Percentiles rank a stretch among this genome's conserved stretches.
Conservation (phyloP, 2,888 invertebrate genomes). For the Prenolepis imparis region DNA sequence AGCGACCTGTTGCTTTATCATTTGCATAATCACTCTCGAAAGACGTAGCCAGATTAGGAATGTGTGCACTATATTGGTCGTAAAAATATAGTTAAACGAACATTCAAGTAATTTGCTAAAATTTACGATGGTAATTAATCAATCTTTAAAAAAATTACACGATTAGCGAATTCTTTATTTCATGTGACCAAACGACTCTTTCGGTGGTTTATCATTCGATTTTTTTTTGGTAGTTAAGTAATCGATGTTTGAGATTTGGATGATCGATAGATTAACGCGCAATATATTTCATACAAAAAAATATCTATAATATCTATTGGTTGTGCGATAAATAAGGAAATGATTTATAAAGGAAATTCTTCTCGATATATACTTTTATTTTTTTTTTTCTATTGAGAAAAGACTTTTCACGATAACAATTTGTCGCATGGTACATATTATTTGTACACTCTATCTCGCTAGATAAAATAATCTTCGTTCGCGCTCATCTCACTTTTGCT, state of each 20-base stretch:
- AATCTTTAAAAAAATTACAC: slow-evolving; percentile 8
- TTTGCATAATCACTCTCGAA: slow-evolving; percentile 53
- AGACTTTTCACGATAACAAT: slow-evolving; percentile 17
- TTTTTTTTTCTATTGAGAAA: background rate
- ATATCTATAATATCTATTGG: background rate
- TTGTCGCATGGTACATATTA: slow-evolving; percentile 45
- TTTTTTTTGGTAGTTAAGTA: background rate
- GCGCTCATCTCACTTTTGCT: slow-evolving; percentile 20
- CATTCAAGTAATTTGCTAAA: slow-evolving; percentile 32
- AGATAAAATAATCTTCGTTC: slow-evolving; percentile 45
- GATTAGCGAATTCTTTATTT: slow-evolving; percentile 1
- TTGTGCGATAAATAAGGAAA: background rate
- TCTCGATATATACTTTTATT: background rate
- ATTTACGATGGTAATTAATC: slow-evolving; percentile 49
- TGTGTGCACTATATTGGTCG: slow-evolving; percentile 18
- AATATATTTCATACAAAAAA: slow-evolving; percentile 1
- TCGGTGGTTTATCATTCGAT: background rate
- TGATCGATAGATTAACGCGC: background rate
- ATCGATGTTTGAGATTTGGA: background rate
- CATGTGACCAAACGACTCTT: background rate
- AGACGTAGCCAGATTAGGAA: background rate
- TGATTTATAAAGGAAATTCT: background rate
- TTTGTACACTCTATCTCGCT: slow-evolving; percentile 25
- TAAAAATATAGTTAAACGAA: slow-evolving; percentile 32
- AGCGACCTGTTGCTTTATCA: slow-evolving; percentile 35